phyloP scores from a whole-genome alignment of 2,113 vertebrate genomes.

The Seriola dumerili region DNA sequence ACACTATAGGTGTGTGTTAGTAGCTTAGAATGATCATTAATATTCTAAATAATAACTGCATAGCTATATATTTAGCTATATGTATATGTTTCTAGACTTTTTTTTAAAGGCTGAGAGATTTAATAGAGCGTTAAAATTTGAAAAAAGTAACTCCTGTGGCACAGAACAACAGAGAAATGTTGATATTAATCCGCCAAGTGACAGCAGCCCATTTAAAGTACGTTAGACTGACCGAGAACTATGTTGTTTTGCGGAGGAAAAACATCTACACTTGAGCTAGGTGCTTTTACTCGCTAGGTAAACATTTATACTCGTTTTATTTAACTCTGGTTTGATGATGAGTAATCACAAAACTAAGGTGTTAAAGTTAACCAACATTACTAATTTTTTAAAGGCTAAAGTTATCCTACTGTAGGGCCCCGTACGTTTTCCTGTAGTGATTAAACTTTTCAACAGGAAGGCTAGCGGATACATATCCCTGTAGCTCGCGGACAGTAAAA shows the following conservation, averaged over 20 bases:
- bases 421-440: background rate
- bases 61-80: background rate
- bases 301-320: background rate
- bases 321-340: background rate
- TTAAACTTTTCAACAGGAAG: background rate
- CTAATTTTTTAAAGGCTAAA: background rate
- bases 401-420: background rate
- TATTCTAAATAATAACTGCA: background rate
- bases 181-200: slow-evolving; percentile 41
- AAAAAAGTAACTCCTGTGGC: background rate
- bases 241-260: slow-evolving; percentile 37
- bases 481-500: background rate
- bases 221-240: background rate
- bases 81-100: background rate
- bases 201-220: background rate
- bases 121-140: background rate
- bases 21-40: fast-evolving
- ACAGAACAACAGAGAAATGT: background rate
- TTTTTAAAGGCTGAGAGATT: background rate
- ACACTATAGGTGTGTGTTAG: background rate
- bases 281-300: background rate
- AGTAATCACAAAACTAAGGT: background rate
- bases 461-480: background rate
- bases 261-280: background rate
- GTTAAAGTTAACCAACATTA: background rate